These are phyloP conservation scores for Drosophila acutilabella DNA, from an alignment of 2,888 invertebrate species.

Conservation along the genomic window DNA sequence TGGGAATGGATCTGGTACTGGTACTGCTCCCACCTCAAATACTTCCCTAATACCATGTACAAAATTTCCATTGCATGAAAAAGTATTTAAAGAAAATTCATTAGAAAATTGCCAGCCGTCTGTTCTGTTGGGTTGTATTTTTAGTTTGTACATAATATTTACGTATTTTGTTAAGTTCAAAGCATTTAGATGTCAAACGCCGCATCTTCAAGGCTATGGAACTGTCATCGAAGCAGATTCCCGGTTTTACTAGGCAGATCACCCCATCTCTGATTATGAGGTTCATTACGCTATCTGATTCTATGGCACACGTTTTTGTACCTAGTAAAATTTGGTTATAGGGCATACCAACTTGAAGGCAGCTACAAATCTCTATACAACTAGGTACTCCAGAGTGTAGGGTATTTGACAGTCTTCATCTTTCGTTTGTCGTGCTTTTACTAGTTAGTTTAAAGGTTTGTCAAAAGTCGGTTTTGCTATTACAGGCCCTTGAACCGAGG, in stretches of 20 bases:
- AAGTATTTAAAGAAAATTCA: constrained; percentile 16
- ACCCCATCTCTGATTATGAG: constrained; percentile 24
- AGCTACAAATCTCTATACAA: background rate
- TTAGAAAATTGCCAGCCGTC: constrained; percentile 28
- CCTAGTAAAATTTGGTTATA: background rate
- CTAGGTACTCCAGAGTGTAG: background rate
- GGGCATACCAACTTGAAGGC: background rate
- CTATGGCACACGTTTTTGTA: constrained; percentile 45
- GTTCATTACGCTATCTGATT: constrained; percentile 51
- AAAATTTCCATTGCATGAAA: constrained; percentile 22
- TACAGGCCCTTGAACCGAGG: constrained; percentile 31
- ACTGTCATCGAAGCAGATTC: constrained; percentile 13
- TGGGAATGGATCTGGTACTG: constrained; percentile 10
- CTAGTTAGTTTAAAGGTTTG: background rate
- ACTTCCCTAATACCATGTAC: constrained; percentile 53
- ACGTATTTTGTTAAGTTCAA: constrained; percentile 23
- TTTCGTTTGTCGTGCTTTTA: background rate
- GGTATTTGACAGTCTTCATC: background rate
- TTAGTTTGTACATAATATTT: constrained; percentile 38
- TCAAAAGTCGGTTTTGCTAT: constrained; percentile 18
- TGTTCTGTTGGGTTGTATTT: constrained; percentile 35
- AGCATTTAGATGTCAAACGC: constrained; percentile 36
- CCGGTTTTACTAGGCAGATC: constrained; percentile 19
- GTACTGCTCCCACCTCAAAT: constrained; percentile 8
- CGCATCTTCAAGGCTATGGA: constrained; percentile 36